phyloP scores from a whole-genome alignment of 2,113 vertebrate species.

The Centropus unirufus region DNA sequence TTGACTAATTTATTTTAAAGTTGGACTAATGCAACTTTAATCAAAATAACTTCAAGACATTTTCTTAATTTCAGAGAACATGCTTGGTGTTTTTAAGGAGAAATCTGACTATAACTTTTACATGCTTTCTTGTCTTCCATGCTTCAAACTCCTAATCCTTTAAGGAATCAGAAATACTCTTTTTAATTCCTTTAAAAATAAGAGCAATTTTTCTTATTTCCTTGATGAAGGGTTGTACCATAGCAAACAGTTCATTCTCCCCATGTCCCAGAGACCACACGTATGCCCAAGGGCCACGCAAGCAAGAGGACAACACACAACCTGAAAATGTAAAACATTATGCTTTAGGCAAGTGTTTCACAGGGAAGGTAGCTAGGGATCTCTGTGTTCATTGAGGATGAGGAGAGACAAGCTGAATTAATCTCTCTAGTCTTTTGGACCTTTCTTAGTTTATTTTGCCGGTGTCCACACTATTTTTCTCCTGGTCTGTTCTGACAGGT shows the following conservation, averaged over 20 bases:
- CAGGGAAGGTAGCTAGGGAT: neutral
- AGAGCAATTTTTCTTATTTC: neutral
- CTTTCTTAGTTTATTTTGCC: neutral
- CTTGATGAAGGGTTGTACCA: neutral
- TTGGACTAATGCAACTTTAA: conserved; percentile 1
- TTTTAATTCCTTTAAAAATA: neutral
- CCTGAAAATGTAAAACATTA: neutral
- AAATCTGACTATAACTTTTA: neutral
- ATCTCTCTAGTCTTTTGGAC: neutral
- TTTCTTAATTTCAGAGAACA: neutral
- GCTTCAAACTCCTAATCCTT: neutral
- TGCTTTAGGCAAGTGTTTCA: neutral
- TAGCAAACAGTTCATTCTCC: neutral
- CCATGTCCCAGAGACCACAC: neutral
- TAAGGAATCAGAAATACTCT: neutral
- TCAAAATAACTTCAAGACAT: conserved; percentile 3
- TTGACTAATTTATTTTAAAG: conserved; percentile 7
- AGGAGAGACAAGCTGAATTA: neutral
- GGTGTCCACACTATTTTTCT: neutral
- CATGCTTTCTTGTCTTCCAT: conserved; percentile 8
- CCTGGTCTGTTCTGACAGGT: neutral
- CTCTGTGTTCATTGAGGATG: neutral
- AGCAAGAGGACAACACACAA: neutral
- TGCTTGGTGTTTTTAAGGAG: neutral
- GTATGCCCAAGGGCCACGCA: neutral